phyloP scores from a whole-genome alignment of 2,888 invertebrate genomes.

The Leucozona laternaria region DNA sequence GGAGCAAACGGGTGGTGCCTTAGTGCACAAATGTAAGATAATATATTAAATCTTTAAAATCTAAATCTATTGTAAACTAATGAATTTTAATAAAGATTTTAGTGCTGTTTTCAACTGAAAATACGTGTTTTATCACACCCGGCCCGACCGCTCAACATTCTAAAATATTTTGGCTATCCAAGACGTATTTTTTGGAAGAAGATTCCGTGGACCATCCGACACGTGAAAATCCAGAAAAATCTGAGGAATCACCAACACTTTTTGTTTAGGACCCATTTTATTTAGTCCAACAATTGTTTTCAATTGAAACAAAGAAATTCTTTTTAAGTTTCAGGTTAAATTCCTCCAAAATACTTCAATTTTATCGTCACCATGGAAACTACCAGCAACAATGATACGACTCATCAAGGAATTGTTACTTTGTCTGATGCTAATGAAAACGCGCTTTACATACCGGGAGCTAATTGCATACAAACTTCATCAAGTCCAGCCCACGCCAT shows the following conservation, averaged over 20 bases:
- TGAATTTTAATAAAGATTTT: neutral
- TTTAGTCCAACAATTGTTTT: neutral
- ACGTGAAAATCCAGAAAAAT: neutral
- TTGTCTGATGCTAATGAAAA: neutral
- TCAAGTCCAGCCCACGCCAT: neutral
- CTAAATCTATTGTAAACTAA: neutral
- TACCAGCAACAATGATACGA: neutral
- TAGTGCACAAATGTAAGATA: slow-evolving; percentile 1
- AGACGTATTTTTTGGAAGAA: neutral
- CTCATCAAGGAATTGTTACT: neutral
- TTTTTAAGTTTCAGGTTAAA: neutral
- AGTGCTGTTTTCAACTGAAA: neutral
- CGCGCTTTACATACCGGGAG: neutral
- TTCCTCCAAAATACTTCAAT: neutral
- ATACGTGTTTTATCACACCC: too few relatives aligned
- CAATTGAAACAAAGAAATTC: neutral
- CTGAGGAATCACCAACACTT: too few relatives aligned
- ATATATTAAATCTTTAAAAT: neutral
- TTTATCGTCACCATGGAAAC: neutral
- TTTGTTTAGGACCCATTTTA: neutral
- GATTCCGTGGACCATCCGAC: neutral
- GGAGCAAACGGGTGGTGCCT: neutral
- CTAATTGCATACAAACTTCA: neutral
- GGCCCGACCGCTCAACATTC: neutral
- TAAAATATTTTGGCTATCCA: neutral